Conservation (phyloP, 2,797 vertebrate genomes). For the Fringilla coelebs region DNA sequence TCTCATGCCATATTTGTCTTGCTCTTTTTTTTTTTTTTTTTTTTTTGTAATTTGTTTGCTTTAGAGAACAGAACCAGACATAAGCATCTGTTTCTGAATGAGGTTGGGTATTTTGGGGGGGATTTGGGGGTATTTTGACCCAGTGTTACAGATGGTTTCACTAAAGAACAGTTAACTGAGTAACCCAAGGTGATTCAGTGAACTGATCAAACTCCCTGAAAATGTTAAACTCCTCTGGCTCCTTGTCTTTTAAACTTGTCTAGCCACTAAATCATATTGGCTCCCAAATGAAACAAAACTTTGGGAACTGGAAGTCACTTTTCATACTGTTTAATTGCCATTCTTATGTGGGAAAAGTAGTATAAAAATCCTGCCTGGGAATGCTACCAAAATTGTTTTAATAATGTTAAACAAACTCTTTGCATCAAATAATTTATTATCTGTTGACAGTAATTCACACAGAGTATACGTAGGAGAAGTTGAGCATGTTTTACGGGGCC, state of each 20-base stretch:
- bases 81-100: not conserved
- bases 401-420: not conserved
- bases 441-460: not conserved
- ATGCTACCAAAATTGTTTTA: not conserved
- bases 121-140: not conserved
- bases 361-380: slow-evolving; percentile 19
- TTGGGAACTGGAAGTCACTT: slow-evolving; percentile 22
- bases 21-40: not conserved
- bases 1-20: not conserved
- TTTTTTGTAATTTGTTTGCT: not conserved
- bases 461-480: not conserved
- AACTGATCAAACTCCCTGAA: not conserved
- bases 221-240: not conserved
- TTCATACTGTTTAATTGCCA: not conserved
- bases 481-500: not conserved
- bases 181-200: not conserved
- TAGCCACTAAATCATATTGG: slow-evolving; percentile 7
- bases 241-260: slow-evolving; percentile 3
- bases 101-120: accelerated
- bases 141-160: not conserved
- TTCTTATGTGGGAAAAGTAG: slow-evolving; percentile 12
- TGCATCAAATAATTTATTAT: slow-evolving; percentile 13
- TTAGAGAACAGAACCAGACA: not conserved
- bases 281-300: slow-evolving; percentile 35
- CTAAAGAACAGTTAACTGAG: not conserved